phyloP scores from a whole-genome alignment of 2,113 vertebrate genomes.

The Drymodes brunneopygia region DNA sequence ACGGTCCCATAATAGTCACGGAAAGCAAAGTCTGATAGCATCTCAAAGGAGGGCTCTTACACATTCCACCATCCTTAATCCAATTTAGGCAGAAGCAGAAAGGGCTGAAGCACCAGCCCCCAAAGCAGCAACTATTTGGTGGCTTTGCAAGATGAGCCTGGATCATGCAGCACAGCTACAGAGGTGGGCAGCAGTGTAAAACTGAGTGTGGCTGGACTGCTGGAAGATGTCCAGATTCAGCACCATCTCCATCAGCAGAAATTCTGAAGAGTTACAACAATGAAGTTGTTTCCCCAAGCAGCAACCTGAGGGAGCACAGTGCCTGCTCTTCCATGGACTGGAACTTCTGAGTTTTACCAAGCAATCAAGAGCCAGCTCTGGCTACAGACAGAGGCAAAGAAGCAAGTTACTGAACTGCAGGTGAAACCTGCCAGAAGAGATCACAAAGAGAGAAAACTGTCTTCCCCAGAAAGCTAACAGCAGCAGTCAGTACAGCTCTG shows the following conservation, averaged over 20 bases:
- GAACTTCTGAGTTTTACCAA: not conserved
- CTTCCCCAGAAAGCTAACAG: not conserved
- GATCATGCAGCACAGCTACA: not conserved
- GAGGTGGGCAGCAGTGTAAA: not conserved
- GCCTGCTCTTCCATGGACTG: not conserved
- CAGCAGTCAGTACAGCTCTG: not conserved
- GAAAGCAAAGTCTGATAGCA: not conserved
- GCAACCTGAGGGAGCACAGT: not conserved
- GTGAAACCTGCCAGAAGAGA: not conserved
- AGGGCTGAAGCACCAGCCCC: not conserved
- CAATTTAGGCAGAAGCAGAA: not conserved
- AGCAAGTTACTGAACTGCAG: not conserved
- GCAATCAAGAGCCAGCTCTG: not conserved
- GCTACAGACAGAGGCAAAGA: not conserved
- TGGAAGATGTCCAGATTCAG: not conserved
- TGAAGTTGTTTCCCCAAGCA: not conserved
- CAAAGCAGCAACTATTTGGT: not conserved
- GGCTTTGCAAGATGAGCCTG: not conserved
- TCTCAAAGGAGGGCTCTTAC: not conserved
- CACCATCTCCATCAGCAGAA: not conserved
- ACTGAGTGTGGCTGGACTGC: not conserved
- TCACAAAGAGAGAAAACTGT: not conserved
- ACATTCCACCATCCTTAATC: not conserved
- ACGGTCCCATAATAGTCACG: rapidly evolving
- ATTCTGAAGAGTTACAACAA: not conserved